Evolutionary conservation across 2,888 invertebrate genomes (phyloP), one percentile per base, ranked within the genome.

Genomic region (Balanococcus diminutus): DNA sequence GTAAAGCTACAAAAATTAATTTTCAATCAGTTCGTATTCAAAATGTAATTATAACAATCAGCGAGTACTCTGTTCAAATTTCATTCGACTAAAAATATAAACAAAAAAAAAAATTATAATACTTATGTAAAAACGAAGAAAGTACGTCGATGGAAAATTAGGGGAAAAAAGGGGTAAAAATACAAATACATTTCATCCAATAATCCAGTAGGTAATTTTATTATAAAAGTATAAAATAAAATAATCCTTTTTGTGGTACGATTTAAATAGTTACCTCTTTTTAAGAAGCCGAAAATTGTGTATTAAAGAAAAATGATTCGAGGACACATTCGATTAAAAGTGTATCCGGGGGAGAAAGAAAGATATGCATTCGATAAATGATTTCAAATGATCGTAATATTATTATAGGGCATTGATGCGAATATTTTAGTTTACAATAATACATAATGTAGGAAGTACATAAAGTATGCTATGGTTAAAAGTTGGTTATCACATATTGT

Each of bases 211-310:
- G 8, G 51, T 67, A 67, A n/a, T n/a, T 28, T 4, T 75, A 75
- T 75, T 75, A 75, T 75, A 75, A 75, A 75, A 75, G 32, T 75
- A 75, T 32, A 75, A 75, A 75, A 75, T 75, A 75, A 75, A 75
- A 31, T 28, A 31, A 67, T 61, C 28, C 0, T 72, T 28, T 72
- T 31, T 16, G 31, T n/a, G n/a, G n/a, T n/a, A n/a, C n/a, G n/a
- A n/a, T n/a, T n/a, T n/a, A n/a, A 31, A 32, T 6, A 75, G 14
- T 32, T 75, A 75, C 32, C 1, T 28, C 32, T 2, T n/a, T n/a
- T n/a, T 75, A 75, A 75, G 16, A 75, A 75, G 28, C 25, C 32
- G 28, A 28, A 67, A 67, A 28, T 67, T 67, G 28, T 28, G 11
- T 11, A 67, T 28, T 28, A 11, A 14, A 67, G 75, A 75, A 75